Base-by-base conservation (phyloP, 2,113 vertebrate species). In the Epinephelus moara region DNA sequence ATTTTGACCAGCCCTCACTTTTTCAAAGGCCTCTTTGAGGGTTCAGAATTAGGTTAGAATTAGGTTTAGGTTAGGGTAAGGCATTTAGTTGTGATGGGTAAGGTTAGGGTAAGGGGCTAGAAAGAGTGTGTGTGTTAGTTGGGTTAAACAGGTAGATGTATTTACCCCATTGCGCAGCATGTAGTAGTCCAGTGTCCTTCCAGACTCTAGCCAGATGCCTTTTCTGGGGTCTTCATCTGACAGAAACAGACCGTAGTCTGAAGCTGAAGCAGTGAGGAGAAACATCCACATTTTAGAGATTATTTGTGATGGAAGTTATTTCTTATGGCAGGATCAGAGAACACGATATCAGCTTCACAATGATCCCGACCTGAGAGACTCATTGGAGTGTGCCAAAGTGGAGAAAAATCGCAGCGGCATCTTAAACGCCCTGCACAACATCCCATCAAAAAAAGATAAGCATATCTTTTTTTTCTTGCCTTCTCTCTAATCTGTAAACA, bases 191-290 rank as follows among this genome's bases (percentile, higher is more conserved):
- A 99, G 93, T 0, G 97, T 96, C 82, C 98, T 96, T 83, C 97
- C 98, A 23, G 97, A 97, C 90, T 99, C 97, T 94, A 99, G 93
- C 98, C 98, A 99, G 89, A 99, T 99, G 82, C 98, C 98, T 95
- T 99, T 99, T 11, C 97, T 94, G 57, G 97, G 97, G 88, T 99
- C 98, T 91, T 98, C 98, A 91, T 99, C 98, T 0, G 98, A 98
- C 52, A 99, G 92, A 87, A 99, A 99, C 67, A 99, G 89, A 4
- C 98, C 97, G 27, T 97, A 98, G 88, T 99, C 98, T 70, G 97
- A 97, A 66, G 97, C 98, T 99, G 93, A 14, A 91, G n/a, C 82
- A 68, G 50, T 4, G 45, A 69, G 21, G 45, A 74, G 14, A 90
- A 30, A 83, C 8, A 25, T n/a, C 17, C 23, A 4, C 15, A 61